Percentiles rank a stretch among this genome's conserved stretches.
Conservation (phyloP, 1,140 invertebrate genomes). For the Episyrphus balteatus region DNA sequence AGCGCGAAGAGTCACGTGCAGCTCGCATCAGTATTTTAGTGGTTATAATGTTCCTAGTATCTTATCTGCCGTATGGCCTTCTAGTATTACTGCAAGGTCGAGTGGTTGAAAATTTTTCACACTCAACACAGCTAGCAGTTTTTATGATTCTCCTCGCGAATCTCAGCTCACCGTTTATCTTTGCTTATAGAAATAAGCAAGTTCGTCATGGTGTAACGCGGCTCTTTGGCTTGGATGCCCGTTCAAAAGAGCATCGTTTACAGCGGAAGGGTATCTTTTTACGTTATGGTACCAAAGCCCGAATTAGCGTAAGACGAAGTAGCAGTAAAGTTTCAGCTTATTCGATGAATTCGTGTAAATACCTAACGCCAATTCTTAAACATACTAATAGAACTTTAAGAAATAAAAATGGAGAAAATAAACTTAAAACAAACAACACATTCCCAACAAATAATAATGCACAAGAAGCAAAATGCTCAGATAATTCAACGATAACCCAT, state of each 20-base stretch:
- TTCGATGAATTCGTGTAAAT: conserved; percentile 27
- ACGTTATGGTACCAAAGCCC: background rate
- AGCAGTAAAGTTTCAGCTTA: conserved; percentile 28
- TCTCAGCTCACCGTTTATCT: conserved; percentile 58
- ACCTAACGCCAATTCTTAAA: conserved; percentile 15
- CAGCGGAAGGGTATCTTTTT: conserved; percentile 3
- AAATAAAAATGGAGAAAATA: no score
- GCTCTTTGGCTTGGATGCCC: conserved; percentile 40
- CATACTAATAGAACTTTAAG: no score
- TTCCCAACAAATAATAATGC: no score
- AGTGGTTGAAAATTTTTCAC: conserved; percentile 2
- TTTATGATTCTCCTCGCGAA: conserved; percentile 50
- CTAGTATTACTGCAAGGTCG: conserved; percentile 32
- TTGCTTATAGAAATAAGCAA: conserved; percentile 57
- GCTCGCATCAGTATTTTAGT: conserved; percentile 57
- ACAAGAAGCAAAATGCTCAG: no score
- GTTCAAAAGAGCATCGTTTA: conserved; percentile 15
- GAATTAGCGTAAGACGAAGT: conserved; percentile 18
- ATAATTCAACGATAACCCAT: no score
- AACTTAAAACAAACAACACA: no score
- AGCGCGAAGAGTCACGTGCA: conserved; percentile 64
- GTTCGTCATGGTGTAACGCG: conserved; percentile 55
- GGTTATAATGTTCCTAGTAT: conserved; percentile 51
- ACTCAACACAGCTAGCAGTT: conserved; percentile 35
- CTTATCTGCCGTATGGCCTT: conserved; percentile 51